These are phyloP conservation scores for Caenorhabditis virilis DNA, from an alignment of 2,888 invertebrate genomes.

Conservation along the genomic window DNA sequence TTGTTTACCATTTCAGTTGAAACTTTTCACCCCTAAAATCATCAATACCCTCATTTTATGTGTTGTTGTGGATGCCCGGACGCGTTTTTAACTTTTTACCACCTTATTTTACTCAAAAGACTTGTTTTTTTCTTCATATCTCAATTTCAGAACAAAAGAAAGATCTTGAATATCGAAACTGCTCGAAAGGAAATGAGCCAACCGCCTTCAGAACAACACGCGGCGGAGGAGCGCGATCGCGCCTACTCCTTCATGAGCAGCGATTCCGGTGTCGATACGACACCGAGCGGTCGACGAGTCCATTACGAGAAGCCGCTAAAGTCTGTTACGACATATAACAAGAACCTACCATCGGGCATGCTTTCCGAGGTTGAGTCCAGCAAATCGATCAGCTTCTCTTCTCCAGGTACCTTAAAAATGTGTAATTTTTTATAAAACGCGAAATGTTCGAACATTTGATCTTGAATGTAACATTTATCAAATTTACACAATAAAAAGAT, in stretches of 20 bases:
- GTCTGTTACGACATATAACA: constrained; percentile 17
- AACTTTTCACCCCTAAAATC: no score
- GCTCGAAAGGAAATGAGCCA: constrained; percentile 1
- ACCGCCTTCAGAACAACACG: constrained; percentile 9
- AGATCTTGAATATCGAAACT: constrained; percentile 22
- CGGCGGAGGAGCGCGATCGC: constrained; percentile 39
- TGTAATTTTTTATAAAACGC: not conserved
- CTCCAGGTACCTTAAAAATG: constrained; percentile 36
- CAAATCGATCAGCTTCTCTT: constrained; percentile 39
- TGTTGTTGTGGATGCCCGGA: no score
- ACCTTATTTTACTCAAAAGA: not conserved
- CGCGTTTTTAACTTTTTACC: not conserved
- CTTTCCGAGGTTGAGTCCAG: constrained; percentile 24
- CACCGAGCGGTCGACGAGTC: constrained; percentile 4
- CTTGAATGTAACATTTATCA: no score
- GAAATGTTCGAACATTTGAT: no score
- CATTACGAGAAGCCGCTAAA: constrained; percentile 23
- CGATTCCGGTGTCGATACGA: constrained; percentile 36
- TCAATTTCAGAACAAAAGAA: constrained; percentile 14
- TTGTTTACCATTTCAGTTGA: no score
- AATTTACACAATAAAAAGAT: no score
- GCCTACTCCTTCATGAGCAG: constrained; percentile 43
- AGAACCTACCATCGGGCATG: constrained; percentile 30
- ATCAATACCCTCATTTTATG: no score
- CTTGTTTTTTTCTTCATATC: not conserved